Evolutionary conservation across 2,888 invertebrate genomes (phyloP), one percentile per base, ranked within the genome.

Genomic region (Leucania comma): DNA sequence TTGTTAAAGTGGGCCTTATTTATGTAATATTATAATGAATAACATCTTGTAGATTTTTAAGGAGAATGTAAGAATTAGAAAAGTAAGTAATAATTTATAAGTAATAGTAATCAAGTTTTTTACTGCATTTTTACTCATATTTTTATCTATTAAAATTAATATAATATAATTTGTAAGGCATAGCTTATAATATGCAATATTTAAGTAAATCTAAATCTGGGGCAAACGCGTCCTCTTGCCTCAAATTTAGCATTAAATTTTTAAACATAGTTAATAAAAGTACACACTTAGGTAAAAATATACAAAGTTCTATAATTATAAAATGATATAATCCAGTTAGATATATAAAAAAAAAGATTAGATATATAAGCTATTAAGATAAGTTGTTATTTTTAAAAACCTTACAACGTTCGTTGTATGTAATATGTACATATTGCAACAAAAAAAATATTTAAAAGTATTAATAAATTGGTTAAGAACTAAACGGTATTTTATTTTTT

Each of bases 201-300:
- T 59, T 64, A 68, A n/a, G 42, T n/a, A 68, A 60, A 59, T 51
- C 88, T 90, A 87, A 90, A 90, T 92, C 75, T 93, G 90, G 84
- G 92, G 90, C 93, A 94, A 94, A 93, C 80, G 92, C 94, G 95
- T 95, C 95, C 95, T 95, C 95, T 94, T 95, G 94, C 90, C 92
- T 91, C 90, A 90, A 82, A 90, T 91, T 91, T 90, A 89, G 84
- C 72, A 64, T 51, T 32, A 61, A 0, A 0, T 68, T 38, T 10
- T 32, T 32, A 67, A 54, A 48, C 17, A 20, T 17, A 42, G 42
- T 20, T 12, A 35, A 8, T 24, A 60, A 59, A 48, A 35, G 29
- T 17, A 35, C 48, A 5, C 51, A 66, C 35, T 14, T 53, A 48
- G n/a, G 46, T 48, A 26, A 20, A 50, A 42, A 53, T 59, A 68